These are phyloP conservation scores for Albula glossodonta DNA, from an alignment of 2,113 vertebrate species.

Conservation along the genomic window DNA sequence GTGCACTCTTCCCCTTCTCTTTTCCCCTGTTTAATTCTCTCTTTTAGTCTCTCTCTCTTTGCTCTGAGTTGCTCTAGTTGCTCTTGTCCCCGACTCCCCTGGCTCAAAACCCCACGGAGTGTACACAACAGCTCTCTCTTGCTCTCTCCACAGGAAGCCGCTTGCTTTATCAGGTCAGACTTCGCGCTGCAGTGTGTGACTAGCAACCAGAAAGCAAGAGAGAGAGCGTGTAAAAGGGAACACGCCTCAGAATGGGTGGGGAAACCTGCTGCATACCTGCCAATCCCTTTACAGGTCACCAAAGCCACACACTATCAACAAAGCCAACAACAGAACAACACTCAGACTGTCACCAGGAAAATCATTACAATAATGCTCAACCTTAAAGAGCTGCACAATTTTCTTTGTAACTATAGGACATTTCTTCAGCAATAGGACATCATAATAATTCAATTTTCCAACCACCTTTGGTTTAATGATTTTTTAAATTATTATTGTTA, in stretches of 20 bases:
- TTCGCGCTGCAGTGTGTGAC: conserved; percentile 11
- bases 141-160: neutral
- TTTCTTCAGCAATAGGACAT: neutral
- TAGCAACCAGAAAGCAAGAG: neutral
- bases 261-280: conserved; percentile 17
- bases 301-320: neutral
- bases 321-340: conserved; percentile 1
- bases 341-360: conserved; percentile 20
- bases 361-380: neutral
- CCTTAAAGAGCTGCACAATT: too few species aligned
- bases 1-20: neutral
- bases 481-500: neutral
- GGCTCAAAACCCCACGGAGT: neutral
- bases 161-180: conserved; percentile 15
- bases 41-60: neutral
- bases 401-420: neutral
- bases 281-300: neutral
- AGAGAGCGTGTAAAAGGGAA: neutral
- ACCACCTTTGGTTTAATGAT: neutral
- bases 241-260: conserved; percentile 24
- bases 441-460: neutral
- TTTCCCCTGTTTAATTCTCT: conserved; percentile 2
- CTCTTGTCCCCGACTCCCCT: neutral
- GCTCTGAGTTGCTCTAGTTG: neutral
- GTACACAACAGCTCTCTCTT: neutral